These are phyloP conservation scores for Orgyia antiqua DNA, from an alignment of 2,888 invertebrate species.

Conservation along the genomic window DNA sequence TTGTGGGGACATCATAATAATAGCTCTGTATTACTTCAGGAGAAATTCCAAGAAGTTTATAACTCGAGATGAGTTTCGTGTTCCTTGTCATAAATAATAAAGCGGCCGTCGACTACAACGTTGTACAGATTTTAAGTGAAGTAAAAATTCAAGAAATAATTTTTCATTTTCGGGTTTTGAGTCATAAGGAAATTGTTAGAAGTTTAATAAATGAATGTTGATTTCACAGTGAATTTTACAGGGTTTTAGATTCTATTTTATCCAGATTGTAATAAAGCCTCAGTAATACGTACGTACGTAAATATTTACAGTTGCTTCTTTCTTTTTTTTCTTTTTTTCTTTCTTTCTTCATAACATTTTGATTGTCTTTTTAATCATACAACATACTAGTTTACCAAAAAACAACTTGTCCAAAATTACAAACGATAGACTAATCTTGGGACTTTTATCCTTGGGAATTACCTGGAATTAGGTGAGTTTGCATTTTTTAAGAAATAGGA, in stretches of 20 bases:
- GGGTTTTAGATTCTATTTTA: conserved; percentile 27
- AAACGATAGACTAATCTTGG: no score
- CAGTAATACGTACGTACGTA: no score
- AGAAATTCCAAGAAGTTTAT: conserved; percentile 79
- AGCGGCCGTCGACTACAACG: conserved; percentile 76
- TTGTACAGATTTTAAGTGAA: conserved; percentile 74
- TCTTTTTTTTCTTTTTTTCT: no score
- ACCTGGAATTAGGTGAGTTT: no score
- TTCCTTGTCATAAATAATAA: conserved; percentile 79
- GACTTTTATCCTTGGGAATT: no score
- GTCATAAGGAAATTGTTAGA: conserved; percentile 54
- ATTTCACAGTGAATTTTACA: conserved; percentile 43
- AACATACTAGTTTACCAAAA: no score
- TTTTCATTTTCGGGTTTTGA: conserved; percentile 58
- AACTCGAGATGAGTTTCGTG: conserved; percentile 79
- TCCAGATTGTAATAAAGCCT: no score
- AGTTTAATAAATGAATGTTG: conserved; percentile 60
- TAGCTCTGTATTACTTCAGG: conserved; percentile 78
- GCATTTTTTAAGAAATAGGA: no score
- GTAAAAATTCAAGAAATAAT: conserved; percentile 69
- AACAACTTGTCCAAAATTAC: no score
- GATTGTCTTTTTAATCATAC: conserved; percentile 14
- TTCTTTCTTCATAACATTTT: conserved; percentile 15
- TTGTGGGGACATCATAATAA: conserved; percentile 78
- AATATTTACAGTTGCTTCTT: no score